Evolutionary conservation across 2,113 vertebrate genomes (phyloP).

Genomic region (Rhea americana): DNA sequence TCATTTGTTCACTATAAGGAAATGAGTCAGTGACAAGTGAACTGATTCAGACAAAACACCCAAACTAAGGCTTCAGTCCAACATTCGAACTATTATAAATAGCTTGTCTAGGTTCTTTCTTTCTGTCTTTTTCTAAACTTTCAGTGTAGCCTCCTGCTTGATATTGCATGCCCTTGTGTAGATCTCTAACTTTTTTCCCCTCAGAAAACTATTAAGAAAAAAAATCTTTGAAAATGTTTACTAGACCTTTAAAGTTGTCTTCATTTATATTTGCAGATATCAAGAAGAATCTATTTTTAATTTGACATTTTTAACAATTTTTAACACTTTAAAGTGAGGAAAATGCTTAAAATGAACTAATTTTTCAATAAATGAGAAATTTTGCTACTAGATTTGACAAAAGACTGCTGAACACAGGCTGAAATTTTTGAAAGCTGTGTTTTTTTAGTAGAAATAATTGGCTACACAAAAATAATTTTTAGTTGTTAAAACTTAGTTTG

Average conservation of each 20-base stretch:
- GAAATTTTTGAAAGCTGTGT: background rate
- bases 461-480: background rate
- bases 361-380: background rate
- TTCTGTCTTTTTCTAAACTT: background rate
- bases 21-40: slow-evolving; percentile 31
- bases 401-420: background rate
- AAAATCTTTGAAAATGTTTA: background rate
- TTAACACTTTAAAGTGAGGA: background rate
- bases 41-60: slow-evolving; percentile 12
- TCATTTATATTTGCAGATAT: background rate
- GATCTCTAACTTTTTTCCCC: background rate
- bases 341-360: background rate
- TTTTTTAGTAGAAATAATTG: background rate
- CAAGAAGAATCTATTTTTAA: background rate
- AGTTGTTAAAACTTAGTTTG: background rate
- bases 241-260: background rate
- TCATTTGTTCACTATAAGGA: background rate
- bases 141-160: background rate
- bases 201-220: background rate
- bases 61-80: background rate
- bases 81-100: background rate
- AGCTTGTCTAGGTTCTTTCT: background rate
- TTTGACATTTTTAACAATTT: background rate
- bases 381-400: background rate
- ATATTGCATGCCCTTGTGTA: accelerated